Evolutionary conservation across 2,888 invertebrate species (phyloP), one percentile per base, ranked within the genome.

Genomic region (Monoplex corrugatus): DNA sequence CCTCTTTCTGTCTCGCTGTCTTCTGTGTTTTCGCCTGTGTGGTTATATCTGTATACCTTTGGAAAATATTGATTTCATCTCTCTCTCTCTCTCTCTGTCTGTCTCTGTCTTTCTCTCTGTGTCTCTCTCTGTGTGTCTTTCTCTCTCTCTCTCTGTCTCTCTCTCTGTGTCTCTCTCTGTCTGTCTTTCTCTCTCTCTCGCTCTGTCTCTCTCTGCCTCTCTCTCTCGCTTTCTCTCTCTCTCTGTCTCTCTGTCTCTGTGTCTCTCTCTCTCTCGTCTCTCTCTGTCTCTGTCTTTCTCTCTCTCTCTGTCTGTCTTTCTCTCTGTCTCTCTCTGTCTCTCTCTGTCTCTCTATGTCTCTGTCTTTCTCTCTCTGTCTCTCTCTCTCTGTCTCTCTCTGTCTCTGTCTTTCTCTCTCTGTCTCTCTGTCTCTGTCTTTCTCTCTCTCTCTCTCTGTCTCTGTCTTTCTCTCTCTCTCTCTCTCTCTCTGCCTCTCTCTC

Each of bases 211-310:
- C 86, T 86, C 6, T 86, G n/a, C 40, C 40, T 5, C 3, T 80
- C 80, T 3, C n/a, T 80, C 44, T 23, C 28, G 63, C n/a, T 28
- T 68, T 68, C 68, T 68, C 86, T 38, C 63, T 68, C 86, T 86
- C 6, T 86, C 40, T 68, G 40, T 68, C 40, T 86, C 68, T 16
- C 72, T 40, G 63, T 63, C 63, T 23, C 23, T 63, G 63, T 63
- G 23, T 63, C 23, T 68, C 28, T 13, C 23, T 68, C 28, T 68
- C 28, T 63, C 23, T 68, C 28, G 63, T 1, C 23, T 68, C 28
- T 68, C 23, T 68, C 28, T 68, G 1, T 68, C 23, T 23, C 63
- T 68, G 28, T 63, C 63, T 63, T 6, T 50, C 50, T 50, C 28
- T 63, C 0, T 23, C 16, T 23, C n/a, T 50, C 50, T 50, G 8